phyloP scores from a whole-genome alignment of 1,140 invertebrate genomes.

The Maniola jurtina region DNA sequence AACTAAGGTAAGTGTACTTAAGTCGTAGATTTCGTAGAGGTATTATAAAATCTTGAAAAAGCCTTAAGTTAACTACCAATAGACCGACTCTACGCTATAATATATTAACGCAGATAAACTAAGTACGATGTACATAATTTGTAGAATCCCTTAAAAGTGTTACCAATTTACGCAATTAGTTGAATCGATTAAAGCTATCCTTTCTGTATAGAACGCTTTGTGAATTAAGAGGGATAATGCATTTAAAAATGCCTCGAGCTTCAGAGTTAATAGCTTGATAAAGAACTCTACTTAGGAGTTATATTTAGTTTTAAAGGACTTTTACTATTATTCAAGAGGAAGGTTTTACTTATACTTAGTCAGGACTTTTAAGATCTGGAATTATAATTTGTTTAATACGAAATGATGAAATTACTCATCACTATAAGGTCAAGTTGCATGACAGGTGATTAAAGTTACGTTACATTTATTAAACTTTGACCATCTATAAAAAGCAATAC shows the following conservation, averaged over 20 bases:
- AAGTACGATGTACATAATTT: slow-evolving; percentile 40
- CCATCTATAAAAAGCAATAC: too few species aligned
- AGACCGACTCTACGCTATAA: neutral
- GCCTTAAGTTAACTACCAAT: neutral
- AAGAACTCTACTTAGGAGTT: neutral
- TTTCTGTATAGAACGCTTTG: slow-evolving; percentile 22
- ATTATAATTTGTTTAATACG: too few species aligned
- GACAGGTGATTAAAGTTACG: too few species aligned
- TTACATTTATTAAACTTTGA: too few species aligned
- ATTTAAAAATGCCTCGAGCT: slow-evolving; percentile 18
- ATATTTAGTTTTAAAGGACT: neutral
- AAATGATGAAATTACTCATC: too few species aligned
- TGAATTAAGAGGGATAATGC: slow-evolving; percentile 23
- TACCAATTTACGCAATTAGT: slow-evolving; percentile 57
- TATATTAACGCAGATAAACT: slow-evolving; percentile 9
- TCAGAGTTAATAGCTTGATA: neutral
- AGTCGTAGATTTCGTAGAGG: too few species aligned
- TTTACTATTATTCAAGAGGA: neutral
- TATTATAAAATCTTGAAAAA: too few species aligned
- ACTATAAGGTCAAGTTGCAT: too few species aligned
- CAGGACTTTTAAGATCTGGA: too few species aligned
- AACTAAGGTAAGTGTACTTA: too few species aligned
- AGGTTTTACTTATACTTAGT: too few species aligned
- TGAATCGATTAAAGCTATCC: slow-evolving; percentile 39
- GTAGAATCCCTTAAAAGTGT: slow-evolving; percentile 59